A percentile compares a stretch with the other conserved stretches of the same genome.
Evolutionary conservation across 2,113 vertebrate genomes (phyloP).

Genomic region (Microtus richardsoni): DNA sequence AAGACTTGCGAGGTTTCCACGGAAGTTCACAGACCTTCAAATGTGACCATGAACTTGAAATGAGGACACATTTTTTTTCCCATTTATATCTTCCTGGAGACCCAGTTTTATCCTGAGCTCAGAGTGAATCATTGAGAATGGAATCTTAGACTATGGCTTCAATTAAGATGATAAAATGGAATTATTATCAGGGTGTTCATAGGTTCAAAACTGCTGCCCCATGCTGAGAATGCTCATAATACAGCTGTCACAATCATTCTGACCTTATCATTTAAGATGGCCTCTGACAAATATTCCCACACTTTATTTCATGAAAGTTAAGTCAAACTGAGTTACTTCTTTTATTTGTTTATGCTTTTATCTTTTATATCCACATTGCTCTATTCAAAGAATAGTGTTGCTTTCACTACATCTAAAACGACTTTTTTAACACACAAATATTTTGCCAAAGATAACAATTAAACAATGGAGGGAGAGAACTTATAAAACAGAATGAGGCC

Average conservation of each 20-base stretch:
- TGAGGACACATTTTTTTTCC: accelerated
- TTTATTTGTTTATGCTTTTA: background rate
- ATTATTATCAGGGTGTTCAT: background rate
- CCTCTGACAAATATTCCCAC: background rate
- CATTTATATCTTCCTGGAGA: background rate
- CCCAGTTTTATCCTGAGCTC: background rate
- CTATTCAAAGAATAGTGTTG: background rate
- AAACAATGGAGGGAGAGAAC: background rate
- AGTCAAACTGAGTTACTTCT: conserved; percentile 2
- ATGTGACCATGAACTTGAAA: no score
- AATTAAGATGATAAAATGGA: background rate
- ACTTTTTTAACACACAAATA: background rate
- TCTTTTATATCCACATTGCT: background rate
- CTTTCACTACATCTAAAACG: background rate
- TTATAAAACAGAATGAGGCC: background rate
- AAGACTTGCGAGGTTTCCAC: background rate
- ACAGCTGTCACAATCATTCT: background rate
- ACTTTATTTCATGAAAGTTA: background rate
- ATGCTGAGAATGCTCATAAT: background rate
- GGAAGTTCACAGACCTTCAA: accelerated
- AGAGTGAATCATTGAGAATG: background rate
- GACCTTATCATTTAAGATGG: background rate
- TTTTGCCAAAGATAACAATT: background rate
- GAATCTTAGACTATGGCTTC: background rate
- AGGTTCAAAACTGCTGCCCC: background rate